Conservation (phyloP, 1,140 invertebrate species). For the Neodiprion virginianus region DNA sequence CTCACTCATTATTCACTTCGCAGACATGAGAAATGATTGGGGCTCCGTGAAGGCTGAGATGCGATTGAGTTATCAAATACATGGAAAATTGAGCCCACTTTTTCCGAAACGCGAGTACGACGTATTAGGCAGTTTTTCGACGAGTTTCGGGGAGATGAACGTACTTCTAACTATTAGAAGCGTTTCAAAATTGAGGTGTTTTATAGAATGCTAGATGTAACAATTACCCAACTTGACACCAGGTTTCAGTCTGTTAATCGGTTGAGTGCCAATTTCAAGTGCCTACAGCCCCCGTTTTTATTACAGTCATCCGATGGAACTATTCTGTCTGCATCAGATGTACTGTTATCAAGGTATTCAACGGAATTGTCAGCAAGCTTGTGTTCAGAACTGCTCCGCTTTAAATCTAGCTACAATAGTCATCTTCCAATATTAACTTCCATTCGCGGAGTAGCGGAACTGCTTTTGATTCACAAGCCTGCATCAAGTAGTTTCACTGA, state of each 20-base stretch:
- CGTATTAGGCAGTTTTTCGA: not conserved
- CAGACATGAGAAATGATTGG: not conserved
- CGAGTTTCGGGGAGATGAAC: not conserved
- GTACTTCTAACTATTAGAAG: not conserved
- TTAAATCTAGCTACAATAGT: not conserved
- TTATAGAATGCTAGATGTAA: not conserved
- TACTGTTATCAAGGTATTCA: not conserved
- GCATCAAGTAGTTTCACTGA: not conserved
- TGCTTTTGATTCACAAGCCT: not conserved
- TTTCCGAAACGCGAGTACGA: not conserved
- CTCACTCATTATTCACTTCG: not conserved
- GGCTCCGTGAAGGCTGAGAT: not conserved
- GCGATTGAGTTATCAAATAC: not conserved
- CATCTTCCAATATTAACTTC: not conserved
- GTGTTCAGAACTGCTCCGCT: not conserved
- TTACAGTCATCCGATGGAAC: not conserved
- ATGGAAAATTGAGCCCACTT: not conserved
- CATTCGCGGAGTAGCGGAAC: not conserved
- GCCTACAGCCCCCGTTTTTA: not conserved
- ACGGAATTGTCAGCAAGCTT: not conserved
- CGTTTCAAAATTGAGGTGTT: slow-evolving; percentile 6
- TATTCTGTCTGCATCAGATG: not conserved
- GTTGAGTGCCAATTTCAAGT: not conserved
- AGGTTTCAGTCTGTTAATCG: not conserved
- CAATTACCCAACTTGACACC: not conserved